Evolutionary conservation across 2,888 invertebrate species (phyloP).

Genomic region (Stenichneumon culpator): DNA sequence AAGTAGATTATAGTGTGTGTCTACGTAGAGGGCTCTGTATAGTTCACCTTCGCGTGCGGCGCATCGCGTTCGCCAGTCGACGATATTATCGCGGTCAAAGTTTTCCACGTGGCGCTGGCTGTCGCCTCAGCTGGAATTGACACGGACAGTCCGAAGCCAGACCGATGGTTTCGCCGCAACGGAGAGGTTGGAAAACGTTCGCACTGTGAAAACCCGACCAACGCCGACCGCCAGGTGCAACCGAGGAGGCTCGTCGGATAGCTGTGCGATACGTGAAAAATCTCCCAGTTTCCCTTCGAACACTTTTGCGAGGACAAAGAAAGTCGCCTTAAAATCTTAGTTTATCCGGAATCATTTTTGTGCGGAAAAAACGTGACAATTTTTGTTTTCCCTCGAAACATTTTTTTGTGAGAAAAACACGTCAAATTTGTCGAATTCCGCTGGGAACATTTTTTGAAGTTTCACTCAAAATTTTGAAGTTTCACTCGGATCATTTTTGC

Average conservation of each 20-base stretch:
- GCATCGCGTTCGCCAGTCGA: conserved; percentile 1
- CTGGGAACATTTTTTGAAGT: no score
- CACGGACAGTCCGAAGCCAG: conserved; percentile 1
- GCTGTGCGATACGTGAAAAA: not conserved
- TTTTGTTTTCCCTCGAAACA: not conserved
- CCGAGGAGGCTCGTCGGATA: conserved; percentile 22
- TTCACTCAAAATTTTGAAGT: no score
- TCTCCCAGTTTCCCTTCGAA: not conserved
- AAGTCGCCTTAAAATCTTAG: not conserved
- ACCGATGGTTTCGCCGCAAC: conserved; percentile 5
- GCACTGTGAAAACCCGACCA: not conserved
- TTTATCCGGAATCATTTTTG: not conserved
- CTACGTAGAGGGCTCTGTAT: conserved; percentile 31
- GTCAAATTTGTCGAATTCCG: no score
- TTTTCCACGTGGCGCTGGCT: conserved; percentile 9
- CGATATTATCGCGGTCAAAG: conserved; percentile 25
- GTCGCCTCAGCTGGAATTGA: not conserved
- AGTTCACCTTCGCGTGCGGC: conserved; percentile 23
- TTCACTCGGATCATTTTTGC: no score
- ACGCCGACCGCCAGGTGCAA: not conserved
- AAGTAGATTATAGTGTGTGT: conserved; percentile 23
- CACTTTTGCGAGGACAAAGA: not conserved
- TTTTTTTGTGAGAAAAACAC: no score
- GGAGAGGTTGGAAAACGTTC: not conserved
- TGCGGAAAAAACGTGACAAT: not conserved